Base-by-base conservation (phyloP, 2,888 invertebrate genomes). In the Caenorhabditis uteleia region DNA sequence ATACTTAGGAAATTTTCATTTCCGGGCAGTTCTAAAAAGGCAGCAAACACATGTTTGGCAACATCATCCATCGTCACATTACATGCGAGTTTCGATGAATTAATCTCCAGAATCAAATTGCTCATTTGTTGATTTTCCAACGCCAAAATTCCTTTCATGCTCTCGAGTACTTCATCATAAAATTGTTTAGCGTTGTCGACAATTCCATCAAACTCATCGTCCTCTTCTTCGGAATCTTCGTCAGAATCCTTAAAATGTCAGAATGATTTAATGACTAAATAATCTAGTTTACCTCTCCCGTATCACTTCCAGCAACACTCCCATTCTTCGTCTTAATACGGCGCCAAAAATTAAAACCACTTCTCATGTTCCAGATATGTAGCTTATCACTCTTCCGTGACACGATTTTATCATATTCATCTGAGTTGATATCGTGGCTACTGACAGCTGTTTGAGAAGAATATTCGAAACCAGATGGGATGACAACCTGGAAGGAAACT, bases 61-160 rank as follows among this genome's bases (percentile, higher is more conserved):
- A 79, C 66, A 29, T 77, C 71, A 20, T 79, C 78, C 57, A 74
- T 62, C 1, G 77, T 51, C 20, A 80, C 74, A 61, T 80, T 81
- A 47, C 79, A 72, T 8, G 80, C 79, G 14, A 81, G 44, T 49
- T 78, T 77, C 10, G 79, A 81, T 5, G 79, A 75, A 50, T 79
- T 81, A 53, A 81, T 80, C 46, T 81, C 81, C 40, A 81, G 54
- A 38, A 76, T 80, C 31, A 81, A 50, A 46, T 79, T 79, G 8
- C 58, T 53, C 60, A 72, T 64, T 62, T 42, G 40, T 43, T 61
- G 60, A 34, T 58, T 47, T 14, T 34, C 38, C 31, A 66, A 45
- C 12, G 44, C 48, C 42, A 56, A 21, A 26, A 67, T 71, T 27
- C 68, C 55, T 31, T 58, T 36, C 74, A 74, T 74, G 27, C 68